Evolutionary conservation across 2,113 vertebrate species (phyloP).

Genomic region (Puntigrus tetrazona): DNA sequence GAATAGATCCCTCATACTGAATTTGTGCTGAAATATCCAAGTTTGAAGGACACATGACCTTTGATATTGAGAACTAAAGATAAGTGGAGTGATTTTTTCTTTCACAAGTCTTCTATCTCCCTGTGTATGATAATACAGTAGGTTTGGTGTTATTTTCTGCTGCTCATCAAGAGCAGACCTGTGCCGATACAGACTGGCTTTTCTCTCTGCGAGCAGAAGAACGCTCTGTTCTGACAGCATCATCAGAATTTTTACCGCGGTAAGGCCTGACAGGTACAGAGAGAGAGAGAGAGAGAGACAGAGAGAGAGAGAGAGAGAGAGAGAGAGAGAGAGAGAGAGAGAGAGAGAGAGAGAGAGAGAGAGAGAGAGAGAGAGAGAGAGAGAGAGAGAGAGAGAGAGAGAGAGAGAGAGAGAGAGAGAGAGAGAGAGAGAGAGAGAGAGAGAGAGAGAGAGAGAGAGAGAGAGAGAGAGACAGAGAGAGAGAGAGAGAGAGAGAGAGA

Average conservation of each 20-base stretch:
- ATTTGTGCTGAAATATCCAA: not conserved
- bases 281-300: not conserved
- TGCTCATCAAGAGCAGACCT: not conserved
- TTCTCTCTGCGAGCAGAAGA: not conserved
- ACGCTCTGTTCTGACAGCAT: not conserved
- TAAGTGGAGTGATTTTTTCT: not conserved
- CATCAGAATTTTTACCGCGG: not conserved
- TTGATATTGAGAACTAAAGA: not conserved
- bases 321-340: not conserved
- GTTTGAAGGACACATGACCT: not conserved
- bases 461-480: not conserved
- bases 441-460: not conserved
- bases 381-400: not conserved
- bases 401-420: not conserved
- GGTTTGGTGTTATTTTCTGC: not conserved
- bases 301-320: constrained; percentile 28
- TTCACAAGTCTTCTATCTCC: not conserved
- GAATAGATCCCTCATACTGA: not conserved
- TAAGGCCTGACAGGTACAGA: not conserved
- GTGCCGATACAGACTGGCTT: not conserved
- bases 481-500: not conserved
- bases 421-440: not conserved
- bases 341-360: not conserved
- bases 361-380: not conserved
- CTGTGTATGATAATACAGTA: not conserved